These are phyloP conservation scores for Bradypodion ventrale DNA, from an alignment of 2,797 vertebrate genomes.

Conservation along the genomic window DNA sequence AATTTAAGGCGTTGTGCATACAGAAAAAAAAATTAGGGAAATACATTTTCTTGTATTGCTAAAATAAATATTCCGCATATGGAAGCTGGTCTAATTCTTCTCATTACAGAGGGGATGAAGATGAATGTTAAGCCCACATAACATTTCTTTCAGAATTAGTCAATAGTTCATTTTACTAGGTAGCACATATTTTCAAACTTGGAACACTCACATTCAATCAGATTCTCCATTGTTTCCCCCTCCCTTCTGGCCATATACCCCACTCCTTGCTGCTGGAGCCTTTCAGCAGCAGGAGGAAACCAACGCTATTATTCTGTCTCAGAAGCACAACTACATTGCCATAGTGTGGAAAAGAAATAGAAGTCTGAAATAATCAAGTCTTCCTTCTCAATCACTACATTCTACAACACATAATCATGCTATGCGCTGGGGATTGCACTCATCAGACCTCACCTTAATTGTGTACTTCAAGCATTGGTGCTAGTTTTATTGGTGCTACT, in stretches of 20 bases:
- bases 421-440: too few relatives aligned
- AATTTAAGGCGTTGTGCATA: constrained; percentile 80
- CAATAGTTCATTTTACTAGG: constrained; percentile 84
- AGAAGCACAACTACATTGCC: constrained; percentile 72
- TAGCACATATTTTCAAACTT: constrained; percentile 80
- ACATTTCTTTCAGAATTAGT: constrained; percentile 85
- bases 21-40: constrained; percentile 82
- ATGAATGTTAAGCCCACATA: constrained; percentile 84
- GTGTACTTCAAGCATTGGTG: too few relatives aligned
- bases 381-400: constrained; percentile 26
- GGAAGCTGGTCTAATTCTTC: constrained; percentile 83
- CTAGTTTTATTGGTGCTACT: too few relatives aligned
- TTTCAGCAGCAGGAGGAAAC: constrained; percentile 77
- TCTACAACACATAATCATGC: too few relatives aligned
- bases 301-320: constrained; percentile 73
- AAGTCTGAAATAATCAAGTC: constrained; percentile 71
- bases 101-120: constrained; percentile 83
- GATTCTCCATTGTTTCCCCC: constrained; percentile 72
- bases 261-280: constrained; percentile 57
- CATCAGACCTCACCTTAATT: too few relatives aligned
- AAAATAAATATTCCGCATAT: constrained; percentile 85
- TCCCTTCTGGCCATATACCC: constrained; percentile 15
- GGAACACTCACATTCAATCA: constrained; percentile 78
- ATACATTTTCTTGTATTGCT: constrained; percentile 84
- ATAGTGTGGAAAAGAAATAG: constrained; percentile 71